Conservation (phyloP, 2,797 vertebrate genomes). For the Acanthopagrus latus region DNA sequence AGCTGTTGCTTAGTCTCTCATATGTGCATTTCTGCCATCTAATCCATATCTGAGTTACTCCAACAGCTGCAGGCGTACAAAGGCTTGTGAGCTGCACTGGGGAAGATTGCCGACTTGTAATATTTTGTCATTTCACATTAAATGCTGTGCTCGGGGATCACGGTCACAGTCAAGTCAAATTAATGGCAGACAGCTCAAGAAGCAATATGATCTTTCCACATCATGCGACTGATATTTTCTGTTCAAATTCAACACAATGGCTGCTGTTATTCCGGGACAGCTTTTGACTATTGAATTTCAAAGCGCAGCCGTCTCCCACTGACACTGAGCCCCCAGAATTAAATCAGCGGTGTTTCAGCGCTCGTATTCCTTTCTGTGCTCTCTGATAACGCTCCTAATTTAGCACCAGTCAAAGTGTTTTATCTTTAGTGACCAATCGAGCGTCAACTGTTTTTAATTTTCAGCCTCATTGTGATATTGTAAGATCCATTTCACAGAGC, state of each 20-base stretch:
- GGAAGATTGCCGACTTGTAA: conserved; percentile 50
- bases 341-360: conserved; percentile 46
- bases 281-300: conserved; percentile 60
- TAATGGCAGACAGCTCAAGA: conserved; percentile 62
- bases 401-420: conserved; percentile 61
- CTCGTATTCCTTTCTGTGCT: conserved; percentile 35
- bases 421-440: conserved; percentile 64
- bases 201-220: conserved; percentile 48
- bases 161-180: conserved; percentile 63
- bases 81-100: conserved; percentile 20
- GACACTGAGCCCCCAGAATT: conserved; percentile 49
- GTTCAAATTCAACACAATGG: conserved; percentile 59
- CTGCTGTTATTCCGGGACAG: conserved; percentile 67
- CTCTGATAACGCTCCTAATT: conserved; percentile 50
- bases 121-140: conserved; percentile 68
- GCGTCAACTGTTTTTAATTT: conserved; percentile 47
- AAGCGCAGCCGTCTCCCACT: conserved; percentile 50
- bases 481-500: conserved; percentile 35
- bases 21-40: conserved; percentile 25
- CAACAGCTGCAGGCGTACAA: conserved; percentile 23
- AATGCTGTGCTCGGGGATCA: conserved; percentile 53
- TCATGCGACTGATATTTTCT: conserved; percentile 49
- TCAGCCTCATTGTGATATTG: conserved; percentile 26
- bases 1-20: conserved; percentile 20
- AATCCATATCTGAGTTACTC: conserved; percentile 38